Base-by-base conservation (phyloP, 2,888 invertebrate species). In the Congeria kusceri region DNA sequence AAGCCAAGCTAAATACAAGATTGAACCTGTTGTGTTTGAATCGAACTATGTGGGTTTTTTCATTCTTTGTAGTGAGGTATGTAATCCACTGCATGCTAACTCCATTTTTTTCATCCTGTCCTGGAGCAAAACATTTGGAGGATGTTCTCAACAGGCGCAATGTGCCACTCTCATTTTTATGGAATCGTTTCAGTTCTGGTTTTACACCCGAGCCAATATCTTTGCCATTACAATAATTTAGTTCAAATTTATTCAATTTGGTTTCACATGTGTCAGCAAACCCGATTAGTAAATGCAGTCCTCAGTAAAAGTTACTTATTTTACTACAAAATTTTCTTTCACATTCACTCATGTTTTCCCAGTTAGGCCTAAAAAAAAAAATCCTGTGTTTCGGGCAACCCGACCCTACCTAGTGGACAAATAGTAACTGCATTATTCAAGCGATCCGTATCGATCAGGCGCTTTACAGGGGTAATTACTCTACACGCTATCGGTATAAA, bases 51-150 rank as follows among this genome's bases (percentile, higher is more conserved):
- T 20, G 15, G 20, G 61, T 69, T n/a, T 47, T 69, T 32, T 61
- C 64, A 20, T 53, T 25, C 18, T 32, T 57, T 67, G 58, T 18
- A 27, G 64, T 66, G 23, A 79, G 70, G 39, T 56, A 79, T n/a
- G 79, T 79, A 28, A 20, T 49, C 79, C 74, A 79, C 20, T 20
- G 67, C 20, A 75, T 46, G 63, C 75, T 79, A 9, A 56, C 65
- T 32, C 75, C 75, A 71, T 67, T 75, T 63, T 80, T 75, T 59
- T 80, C 79, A 75, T 80, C 79, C 53, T 80, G 59, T 29, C 79
- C 75, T n/a, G 66, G 63, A 62, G 79, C 75, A 64, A 75, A 76
- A 11, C 15, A 47, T 80, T 80, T 53, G 29, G 70, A 71, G 9
- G 74, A 44, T 23, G 83, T 85, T 66, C 79, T 47, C n/a, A 80